phyloP scores from a whole-genome alignment of 2,888 invertebrate species.

The Trachelus stipa region DNA sequence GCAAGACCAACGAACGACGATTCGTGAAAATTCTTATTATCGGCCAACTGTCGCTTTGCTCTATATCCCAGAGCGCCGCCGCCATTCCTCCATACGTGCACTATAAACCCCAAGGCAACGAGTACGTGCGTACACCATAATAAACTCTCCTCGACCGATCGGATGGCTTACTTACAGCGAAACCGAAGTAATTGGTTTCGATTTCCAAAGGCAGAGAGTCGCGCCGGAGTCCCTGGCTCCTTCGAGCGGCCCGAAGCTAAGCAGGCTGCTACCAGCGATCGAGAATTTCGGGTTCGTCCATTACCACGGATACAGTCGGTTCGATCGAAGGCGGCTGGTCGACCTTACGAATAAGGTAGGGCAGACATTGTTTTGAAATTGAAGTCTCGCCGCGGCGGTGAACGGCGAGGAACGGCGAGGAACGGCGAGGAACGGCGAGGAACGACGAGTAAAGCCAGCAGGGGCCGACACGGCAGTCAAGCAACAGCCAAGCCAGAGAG shows the following conservation, averaged over 20 bases:
- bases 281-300: too few species aligned
- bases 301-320: too few species aligned
- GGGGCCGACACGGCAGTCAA: not conserved
- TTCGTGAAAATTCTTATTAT: not conserved
- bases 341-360: not conserved
- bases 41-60: not conserved
- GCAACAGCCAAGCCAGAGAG: not conserved
- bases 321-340: too few species aligned
- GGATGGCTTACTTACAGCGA: conserved; percentile 22
- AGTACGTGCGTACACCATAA: conserved; percentile 20
- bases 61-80: not conserved
- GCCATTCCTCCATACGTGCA: not conserved
- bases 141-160: conserved; percentile 10
- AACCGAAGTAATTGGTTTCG: conserved; percentile 30
- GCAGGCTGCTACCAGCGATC: too few species aligned
- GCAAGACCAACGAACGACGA: not conserved
- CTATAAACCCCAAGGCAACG: conserved; percentile 2
- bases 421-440: too few species aligned
- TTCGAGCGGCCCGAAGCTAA: too few species aligned
- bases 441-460: not conserved
- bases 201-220: conserved; percentile 28
- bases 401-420: too few species aligned
- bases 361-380: not conserved
- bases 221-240: too few species aligned
- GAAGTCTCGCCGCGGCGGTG: not conserved